Evolutionary conservation across 2,797 vertebrate genomes (phyloP).

Genomic region (Peromyscus attwateri): DNA sequence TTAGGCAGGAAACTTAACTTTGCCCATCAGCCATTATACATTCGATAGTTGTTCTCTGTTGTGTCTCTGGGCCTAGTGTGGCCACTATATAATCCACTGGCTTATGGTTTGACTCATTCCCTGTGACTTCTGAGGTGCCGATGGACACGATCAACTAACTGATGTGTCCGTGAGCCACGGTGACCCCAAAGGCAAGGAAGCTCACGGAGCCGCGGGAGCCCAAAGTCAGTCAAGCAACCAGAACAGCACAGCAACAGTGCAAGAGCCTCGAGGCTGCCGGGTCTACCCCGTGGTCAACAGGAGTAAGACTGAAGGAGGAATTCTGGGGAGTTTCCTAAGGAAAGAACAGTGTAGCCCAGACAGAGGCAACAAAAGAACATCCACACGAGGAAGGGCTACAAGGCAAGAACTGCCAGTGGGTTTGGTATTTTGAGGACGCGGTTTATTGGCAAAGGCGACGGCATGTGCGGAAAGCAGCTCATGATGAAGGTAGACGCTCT

Average conservation of each 20-base stretch:
- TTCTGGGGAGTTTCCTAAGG: not conserved
- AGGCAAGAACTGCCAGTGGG: fast-evolving
- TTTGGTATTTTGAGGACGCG: fast-evolving
- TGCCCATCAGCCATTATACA: fast-evolving
- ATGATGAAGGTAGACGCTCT: not conserved
- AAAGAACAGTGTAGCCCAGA: not conserved
- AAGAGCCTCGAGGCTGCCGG: fast-evolving
- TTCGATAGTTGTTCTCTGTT: fast-evolving
- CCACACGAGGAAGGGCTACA: not conserved
- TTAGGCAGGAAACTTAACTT: too few species aligned
- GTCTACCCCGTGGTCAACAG: fast-evolving
- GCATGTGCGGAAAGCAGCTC: not conserved
- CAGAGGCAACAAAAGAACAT: not conserved
- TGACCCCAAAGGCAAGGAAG: not conserved
- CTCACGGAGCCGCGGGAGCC: fast-evolving
- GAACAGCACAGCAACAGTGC: fast-evolving
- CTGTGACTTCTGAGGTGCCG: not conserved
- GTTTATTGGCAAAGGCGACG: fast-evolving
- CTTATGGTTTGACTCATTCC: not conserved
- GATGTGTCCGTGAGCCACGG: not conserved
- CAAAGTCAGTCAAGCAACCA: fast-evolving
- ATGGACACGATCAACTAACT: fast-evolving
- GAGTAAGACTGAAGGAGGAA: not conserved
- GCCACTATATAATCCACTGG: too few species aligned
- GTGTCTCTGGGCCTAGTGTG: not conserved